phyloP scores from a whole-genome alignment of 30 jellyfish, hydroid and myxozoan species.

The Catostylus mosaicus region DNA sequence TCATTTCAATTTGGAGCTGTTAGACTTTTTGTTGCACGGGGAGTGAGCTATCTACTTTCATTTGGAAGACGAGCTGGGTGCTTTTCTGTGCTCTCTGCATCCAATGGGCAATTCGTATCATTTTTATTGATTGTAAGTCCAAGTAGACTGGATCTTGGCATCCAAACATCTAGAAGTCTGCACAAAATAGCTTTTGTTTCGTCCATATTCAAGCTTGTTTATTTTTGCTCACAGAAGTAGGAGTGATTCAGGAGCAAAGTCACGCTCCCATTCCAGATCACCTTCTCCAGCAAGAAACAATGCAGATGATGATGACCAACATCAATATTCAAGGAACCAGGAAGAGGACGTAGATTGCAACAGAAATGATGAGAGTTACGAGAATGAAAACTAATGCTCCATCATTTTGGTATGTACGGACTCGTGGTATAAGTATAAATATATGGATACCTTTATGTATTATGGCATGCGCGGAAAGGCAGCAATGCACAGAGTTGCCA shows the following conservation, averaged over 20 bases:
- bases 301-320: conserved; percentile 21
- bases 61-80: no score
- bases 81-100: no score
- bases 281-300: conserved; percentile 13
- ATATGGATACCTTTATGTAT: no score
- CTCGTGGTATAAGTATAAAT: no score
- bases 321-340: conserved; percentile 23
- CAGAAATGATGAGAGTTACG: conserved; percentile 33
- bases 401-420: not conserved
- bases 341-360: conserved; percentile 31
- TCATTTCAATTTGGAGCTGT: no score
- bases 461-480: no score
- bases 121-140: no score
- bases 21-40: no score
- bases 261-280: conserved; percentile 61
- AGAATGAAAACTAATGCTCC: conserved; percentile 23
- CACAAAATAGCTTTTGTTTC: not conserved
- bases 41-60: no score
- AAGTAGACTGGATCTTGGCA: no score
- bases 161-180: not conserved
- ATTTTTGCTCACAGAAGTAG: conserved; percentile 43
- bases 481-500: no score
- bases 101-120: no score
- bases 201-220: not conserved
- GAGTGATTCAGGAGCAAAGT: conserved; percentile 39